Evolutionary conservation across 2,797 vertebrate genomes (phyloP).

Genomic region (Coendou prehensilis): DNA sequence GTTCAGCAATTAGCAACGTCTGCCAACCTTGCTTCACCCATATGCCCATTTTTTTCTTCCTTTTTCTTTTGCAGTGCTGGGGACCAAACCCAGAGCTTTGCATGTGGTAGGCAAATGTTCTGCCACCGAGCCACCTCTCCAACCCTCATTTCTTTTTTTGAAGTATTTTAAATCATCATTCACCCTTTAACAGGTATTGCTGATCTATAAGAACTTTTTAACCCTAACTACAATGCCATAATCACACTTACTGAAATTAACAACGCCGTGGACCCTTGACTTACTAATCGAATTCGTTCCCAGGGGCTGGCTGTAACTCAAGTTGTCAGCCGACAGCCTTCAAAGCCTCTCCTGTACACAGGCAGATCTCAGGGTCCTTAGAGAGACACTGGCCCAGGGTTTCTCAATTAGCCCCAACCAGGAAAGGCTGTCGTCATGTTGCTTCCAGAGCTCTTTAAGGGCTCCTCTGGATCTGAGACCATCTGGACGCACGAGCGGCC

Average conservation of each 20-base stretch:
- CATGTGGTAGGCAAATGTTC: neutral
- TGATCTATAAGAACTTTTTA: neutral
- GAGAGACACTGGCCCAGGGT: neutral
- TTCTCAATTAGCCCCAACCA: neutral
- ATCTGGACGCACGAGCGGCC: too few relatives aligned
- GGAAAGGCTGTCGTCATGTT: neutral
- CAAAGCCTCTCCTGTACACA: neutral
- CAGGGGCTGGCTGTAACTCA: neutral
- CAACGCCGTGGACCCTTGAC: neutral
- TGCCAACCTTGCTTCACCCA: neutral
- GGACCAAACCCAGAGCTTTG: neutral
- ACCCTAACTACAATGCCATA: neutral
- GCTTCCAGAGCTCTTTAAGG: too few relatives aligned
- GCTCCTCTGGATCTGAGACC: too few relatives aligned
- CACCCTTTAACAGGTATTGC: neutral
- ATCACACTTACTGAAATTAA: neutral
- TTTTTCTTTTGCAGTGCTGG: too few relatives aligned
- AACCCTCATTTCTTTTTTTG: neutral
- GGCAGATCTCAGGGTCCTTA: neutral
- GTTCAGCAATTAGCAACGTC: neutral
- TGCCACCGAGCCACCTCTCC: neutral
- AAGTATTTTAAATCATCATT: neutral
- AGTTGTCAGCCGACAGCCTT: neutral
- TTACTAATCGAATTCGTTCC: neutral
- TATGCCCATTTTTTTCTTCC: neutral